Evolutionary conservation across 2,113 vertebrate genomes (phyloP).

Genomic region (Amblyornis subalaris): DNA sequence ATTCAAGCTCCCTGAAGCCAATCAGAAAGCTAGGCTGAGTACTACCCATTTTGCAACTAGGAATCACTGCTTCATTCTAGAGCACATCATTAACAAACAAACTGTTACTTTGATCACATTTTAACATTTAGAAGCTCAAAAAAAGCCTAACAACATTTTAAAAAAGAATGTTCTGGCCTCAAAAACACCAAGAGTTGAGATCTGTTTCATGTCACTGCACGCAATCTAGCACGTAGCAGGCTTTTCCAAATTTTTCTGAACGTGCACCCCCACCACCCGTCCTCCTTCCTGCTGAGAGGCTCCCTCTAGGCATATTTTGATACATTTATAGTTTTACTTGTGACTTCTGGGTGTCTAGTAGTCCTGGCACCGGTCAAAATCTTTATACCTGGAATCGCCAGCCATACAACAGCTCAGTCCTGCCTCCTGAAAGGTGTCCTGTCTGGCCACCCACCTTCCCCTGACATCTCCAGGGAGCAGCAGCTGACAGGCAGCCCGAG

Average conservation of each 20-base stretch:
- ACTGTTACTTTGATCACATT: conserved; percentile 34
- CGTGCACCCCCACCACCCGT: rapidly evolving
- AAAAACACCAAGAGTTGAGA: conserved; percentile 20
- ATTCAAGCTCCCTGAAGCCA: conserved; percentile 72
- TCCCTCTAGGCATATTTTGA: neutral
- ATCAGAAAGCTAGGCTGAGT: conserved; percentile 54
- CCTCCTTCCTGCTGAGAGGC: neutral
- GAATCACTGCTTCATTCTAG: conserved; percentile 56
- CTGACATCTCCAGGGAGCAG: neutral
- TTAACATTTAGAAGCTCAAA: conserved; percentile 20
- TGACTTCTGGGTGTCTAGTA: neutral
- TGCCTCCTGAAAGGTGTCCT: rapidly evolving
- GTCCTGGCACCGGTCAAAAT: neutral
- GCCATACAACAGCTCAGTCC: rapidly evolving
- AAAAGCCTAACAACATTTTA: neutral
- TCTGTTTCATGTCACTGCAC: neutral
- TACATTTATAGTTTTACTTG: neutral
- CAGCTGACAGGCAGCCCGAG: rapidly evolving
- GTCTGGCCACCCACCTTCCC: neutral
- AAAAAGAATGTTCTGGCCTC: conserved; percentile 12
- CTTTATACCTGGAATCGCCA: neutral
- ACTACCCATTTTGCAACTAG: conserved; percentile 70
- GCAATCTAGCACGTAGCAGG: rapidly evolving
- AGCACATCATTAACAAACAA: conserved; percentile 49
- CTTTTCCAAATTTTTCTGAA: neutral